Percentiles rank a stretch among this genome's conserved stretches.
phyloP scores from a whole-genome alignment of 1,140 invertebrate species.

The Tribolium castaneum region DNA sequence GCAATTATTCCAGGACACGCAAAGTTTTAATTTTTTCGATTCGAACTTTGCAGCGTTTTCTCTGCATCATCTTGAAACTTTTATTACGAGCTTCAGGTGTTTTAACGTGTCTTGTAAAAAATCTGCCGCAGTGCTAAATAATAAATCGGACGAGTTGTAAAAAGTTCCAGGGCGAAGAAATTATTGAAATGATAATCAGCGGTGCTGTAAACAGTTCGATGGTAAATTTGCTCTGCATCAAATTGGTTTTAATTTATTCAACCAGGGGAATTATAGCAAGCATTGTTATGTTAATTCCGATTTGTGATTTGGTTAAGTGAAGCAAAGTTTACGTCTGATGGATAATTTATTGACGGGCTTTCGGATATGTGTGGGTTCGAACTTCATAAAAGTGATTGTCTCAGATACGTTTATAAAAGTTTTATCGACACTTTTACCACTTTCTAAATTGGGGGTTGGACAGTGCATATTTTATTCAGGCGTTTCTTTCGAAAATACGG shows the following conservation, averaged over 20 bases:
- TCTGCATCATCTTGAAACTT: neutral
- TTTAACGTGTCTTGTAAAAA: constrained; percentile 11
- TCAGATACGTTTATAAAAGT: neutral
- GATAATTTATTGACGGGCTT: neutral
- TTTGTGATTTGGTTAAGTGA: neutral
- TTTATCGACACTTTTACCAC: neutral
- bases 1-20: neutral
- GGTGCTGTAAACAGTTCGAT: neutral
- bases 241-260: neutral
- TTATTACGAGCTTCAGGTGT: neutral
- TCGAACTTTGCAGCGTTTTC: neutral
- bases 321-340: neutral
- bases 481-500: neutral
- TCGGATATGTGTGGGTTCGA: neutral
- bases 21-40: neutral
- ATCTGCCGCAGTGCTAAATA: neutral
- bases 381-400: neutral
- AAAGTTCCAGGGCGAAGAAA: neutral
- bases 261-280: neutral
- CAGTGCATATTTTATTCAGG: neutral
- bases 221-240: neutral
- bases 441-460: neutral
- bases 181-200: neutral
- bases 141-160: neutral
- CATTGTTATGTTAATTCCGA: neutral